These are phyloP conservation scores for Oxyruncus cristatus DNA, from an alignment of 2,113 vertebrate genomes.

Conservation along the genomic window DNA sequence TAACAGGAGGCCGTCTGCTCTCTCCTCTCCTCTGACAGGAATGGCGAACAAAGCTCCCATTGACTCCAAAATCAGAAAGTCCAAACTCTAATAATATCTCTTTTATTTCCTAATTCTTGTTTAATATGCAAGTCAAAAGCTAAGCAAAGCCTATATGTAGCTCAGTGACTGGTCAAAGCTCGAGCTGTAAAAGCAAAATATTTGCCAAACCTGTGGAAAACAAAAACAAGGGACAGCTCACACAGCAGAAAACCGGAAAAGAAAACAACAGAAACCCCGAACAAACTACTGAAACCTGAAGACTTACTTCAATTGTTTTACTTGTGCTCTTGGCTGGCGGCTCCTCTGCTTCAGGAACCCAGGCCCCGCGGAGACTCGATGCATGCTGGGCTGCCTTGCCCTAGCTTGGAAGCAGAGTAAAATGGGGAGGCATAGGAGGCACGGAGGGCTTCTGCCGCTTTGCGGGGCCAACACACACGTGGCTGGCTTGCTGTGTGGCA, in stretches of 20 bases:
- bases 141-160: background rate
- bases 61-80: background rate
- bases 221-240: background rate
- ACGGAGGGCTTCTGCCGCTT: background rate
- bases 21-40: background rate
- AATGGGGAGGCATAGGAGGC: background rate
- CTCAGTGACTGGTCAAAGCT: background rate
- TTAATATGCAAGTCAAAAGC: background rate
- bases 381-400: background rate
- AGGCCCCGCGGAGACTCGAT: background rate
- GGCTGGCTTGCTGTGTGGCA: background rate
- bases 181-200: background rate
- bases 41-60: background rate
- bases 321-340: background rate
- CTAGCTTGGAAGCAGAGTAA: background rate
- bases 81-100: background rate
- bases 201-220: conserved; percentile 2
- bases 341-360: background rate
- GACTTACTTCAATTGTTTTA: background rate
- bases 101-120: background rate
- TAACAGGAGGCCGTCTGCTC: background rate
- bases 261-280: background rate
- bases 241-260: background rate
- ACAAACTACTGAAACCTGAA: background rate
- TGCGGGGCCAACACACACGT: background rate